Evolutionary conservation across 2,113 vertebrate genomes (phyloP), one percentile per base, ranked within the genome.

Genomic region (Ceyx melanurus): DNA sequence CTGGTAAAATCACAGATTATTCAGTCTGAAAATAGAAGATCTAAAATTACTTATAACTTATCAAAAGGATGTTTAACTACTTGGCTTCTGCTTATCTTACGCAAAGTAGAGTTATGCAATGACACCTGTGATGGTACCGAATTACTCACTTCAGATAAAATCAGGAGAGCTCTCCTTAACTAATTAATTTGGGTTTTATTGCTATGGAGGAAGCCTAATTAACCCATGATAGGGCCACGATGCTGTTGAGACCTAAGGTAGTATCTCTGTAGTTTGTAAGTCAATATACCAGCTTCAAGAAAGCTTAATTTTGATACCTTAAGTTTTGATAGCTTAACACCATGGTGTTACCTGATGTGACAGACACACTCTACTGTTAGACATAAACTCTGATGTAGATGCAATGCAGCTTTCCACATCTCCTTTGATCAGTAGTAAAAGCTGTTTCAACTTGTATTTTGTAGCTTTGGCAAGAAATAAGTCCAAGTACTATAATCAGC

Each of bases 351-450:
- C 56, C 35, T 80, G 29, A 15, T 65, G 42, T 83, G 50, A 66
- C 60, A 89, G 66, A 61, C 2, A 12, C 13, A 56, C 9, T 56
- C 31, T 56, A 15, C 42, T 0, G 0, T n/a, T 54, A 77, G 35
- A 61, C 48, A 65, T 21, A 72, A 75, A 65, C 21, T 33, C 37
- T 42, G 31, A 40, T 48, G 40, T 15, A 82, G 45, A 73, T 4
- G 5, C 13, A 35, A 19, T 10, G 17, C 6, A n/a, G 21, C 70
- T 83, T 86, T 61, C 16, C 29, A 5, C 25, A 6, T 88, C 21
- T 73, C 5, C 58, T 95, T 90, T 80, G 67, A 73, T 86, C 60
- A 75, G 19, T 4, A 84, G 31, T 62, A 51, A 56, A 14, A 71
- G 48, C 2, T 15, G 25, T 64, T 84, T 88, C 51, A 51, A 40